Evolutionary conservation across 2,797 vertebrate genomes (phyloP).

Genomic region (Sebastes minor): DNA sequence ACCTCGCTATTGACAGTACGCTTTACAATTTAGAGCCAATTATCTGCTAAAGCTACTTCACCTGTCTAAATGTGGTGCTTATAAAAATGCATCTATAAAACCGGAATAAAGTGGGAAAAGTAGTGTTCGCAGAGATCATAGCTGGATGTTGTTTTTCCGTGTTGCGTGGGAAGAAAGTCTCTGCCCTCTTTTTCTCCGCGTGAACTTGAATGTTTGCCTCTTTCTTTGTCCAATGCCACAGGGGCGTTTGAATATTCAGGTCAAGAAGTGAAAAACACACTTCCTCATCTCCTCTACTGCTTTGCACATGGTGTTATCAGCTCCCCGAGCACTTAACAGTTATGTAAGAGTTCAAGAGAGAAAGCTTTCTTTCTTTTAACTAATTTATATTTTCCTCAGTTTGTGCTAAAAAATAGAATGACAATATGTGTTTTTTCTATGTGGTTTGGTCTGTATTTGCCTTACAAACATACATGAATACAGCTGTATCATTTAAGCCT

Average conservation of each 20-base stretch:
- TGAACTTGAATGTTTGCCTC: conserved; percentile 53
- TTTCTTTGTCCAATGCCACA: conserved; percentile 65
- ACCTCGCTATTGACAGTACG: conserved; percentile 22
- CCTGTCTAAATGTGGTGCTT: conserved; percentile 21
- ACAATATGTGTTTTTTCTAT: not conserved
- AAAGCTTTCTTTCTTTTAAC: conserved; percentile 11
- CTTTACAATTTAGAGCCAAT: conserved; percentile 32
- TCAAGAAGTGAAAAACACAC: conserved; percentile 62
- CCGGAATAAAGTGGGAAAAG: not conserved
- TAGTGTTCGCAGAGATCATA: conserved; percentile 3
- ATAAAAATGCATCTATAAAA: not conserved
- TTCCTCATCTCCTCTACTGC: conserved; percentile 50
- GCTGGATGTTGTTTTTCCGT: not conserved
- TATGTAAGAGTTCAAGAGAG: conserved; percentile 41
- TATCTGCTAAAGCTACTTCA: conserved; percentile 20
- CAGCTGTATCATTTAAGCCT: not conserved
- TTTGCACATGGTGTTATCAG: conserved; percentile 39
- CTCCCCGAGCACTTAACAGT: conserved; percentile 41
- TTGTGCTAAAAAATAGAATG: not conserved
- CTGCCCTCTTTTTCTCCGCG: conserved; percentile 34
- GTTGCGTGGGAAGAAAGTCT: conserved; percentile 49
- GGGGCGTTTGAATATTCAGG: conserved; percentile 72
- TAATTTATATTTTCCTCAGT: conserved; percentile 33
- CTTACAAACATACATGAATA: not conserved
- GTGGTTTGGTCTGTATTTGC: not conserved